Conservation (phyloP, 2,113 vertebrate genomes). For the Pituophis catenifer region DNA sequence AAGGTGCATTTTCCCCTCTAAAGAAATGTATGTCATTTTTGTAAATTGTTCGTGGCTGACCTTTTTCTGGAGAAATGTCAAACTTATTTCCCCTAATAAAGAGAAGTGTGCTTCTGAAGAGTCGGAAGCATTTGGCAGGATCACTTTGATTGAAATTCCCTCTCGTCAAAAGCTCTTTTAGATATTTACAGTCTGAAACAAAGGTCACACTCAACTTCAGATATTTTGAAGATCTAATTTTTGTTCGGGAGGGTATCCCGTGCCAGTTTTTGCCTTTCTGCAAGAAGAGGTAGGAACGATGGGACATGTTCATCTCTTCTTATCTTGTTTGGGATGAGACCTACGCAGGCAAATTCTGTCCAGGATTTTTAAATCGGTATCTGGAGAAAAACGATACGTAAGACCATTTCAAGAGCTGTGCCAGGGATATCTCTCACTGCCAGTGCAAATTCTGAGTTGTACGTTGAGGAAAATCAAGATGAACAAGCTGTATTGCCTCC, state of each 20-base stretch:
- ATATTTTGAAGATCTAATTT: not conserved
- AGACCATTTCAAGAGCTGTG: no score
- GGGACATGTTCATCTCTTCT: no score
- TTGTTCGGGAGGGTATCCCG: not conserved
- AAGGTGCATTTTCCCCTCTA: no score
- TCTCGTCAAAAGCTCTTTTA: not conserved
- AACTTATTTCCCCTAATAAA: not conserved
- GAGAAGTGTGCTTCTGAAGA: not conserved
- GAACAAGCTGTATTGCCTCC: not conserved
- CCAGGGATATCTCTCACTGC: not conserved
- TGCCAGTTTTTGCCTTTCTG: not conserved
- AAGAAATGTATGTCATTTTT: slow-evolving; percentile 4
- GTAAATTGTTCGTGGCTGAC: not conserved
- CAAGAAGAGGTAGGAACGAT: no score
- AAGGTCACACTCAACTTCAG: not conserved
- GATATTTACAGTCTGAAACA: not conserved
- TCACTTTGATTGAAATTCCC: not conserved
- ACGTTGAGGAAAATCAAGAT: not conserved
- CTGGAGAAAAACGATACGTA: not conserved
- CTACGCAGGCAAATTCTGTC: not conserved
- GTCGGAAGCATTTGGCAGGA: not conserved
- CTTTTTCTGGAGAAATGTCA: not conserved
- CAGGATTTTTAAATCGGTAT: not conserved
- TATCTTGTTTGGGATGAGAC: not conserved
- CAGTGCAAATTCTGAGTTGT: not conserved